These are phyloP conservation scores for Paragorgia papillata DNA, from an alignment of 92 coral and sea anemone species.

Conservation along the genomic window DNA sequence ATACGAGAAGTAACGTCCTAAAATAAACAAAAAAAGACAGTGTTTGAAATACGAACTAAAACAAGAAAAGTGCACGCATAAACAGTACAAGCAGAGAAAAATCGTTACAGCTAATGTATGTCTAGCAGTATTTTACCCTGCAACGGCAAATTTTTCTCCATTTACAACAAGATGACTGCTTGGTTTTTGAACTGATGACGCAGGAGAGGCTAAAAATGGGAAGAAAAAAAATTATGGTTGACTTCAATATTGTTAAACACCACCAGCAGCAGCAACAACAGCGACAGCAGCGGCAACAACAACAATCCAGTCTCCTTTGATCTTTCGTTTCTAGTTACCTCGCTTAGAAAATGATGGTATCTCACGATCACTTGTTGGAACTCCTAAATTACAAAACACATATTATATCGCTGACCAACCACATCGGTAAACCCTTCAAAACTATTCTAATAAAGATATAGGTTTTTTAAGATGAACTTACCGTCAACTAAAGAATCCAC, in stretches of 20 bases:
- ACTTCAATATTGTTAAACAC: too few species aligned
- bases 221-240: too few species aligned
- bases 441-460: too few species aligned
- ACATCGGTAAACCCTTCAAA: too few species aligned
- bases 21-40: not conserved
- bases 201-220: constrained; percentile 15
- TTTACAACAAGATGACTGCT: constrained; percentile 68
- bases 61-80: not conserved
- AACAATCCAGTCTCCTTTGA: not conserved
- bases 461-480: constrained; percentile 39
- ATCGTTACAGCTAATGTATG: too few species aligned
- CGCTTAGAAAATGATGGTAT: constrained; percentile 28
- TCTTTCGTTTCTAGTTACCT: not conserved
- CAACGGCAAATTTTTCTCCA: constrained; percentile 84
- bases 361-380: constrained; percentile 38
- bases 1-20: constrained; percentile 84
- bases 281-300: not conserved
- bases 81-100: too few species aligned
- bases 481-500: constrained; percentile 93
- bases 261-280: too few species aligned
- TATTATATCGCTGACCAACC: too few species aligned
- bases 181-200: constrained; percentile 59
- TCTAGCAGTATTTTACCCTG: constrained; percentile 74
- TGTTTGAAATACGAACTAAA: not conserved
- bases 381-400: constrained; percentile 11